phyloP scores from a whole-genome alignment of 2,888 invertebrate species.

The Lasioglossum malachurum region DNA sequence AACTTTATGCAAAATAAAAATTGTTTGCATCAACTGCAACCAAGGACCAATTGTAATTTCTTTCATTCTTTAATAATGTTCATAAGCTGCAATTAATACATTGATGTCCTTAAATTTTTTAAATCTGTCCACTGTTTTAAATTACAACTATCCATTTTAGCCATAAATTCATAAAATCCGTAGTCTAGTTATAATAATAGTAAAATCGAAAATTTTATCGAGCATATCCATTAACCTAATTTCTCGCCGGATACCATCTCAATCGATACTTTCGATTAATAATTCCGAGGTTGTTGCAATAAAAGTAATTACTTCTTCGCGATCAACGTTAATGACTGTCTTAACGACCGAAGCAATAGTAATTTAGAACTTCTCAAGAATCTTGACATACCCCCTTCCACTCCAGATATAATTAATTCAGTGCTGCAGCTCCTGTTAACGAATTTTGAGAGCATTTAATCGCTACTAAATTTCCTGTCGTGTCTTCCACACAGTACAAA shows the following conservation, averaged over 20 bases:
- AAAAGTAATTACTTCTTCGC: neutral
- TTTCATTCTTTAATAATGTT: too few relatives aligned
- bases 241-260: neutral
- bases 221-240: neutral
- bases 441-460: conserved; percentile 67
- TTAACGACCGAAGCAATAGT: conserved; percentile 1
- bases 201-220: neutral
- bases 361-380: conserved; percentile 17
- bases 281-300: neutral
- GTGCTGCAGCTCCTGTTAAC: conserved; percentile 52
- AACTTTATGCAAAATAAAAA: too few relatives aligned
- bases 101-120: too few relatives aligned
- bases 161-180: too few relatives aligned
- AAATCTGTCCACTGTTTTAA: too few relatives aligned
- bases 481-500: conserved; percentile 50
- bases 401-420: conserved; percentile 59
- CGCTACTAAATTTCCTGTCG: conserved; percentile 67
- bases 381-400: neutral
- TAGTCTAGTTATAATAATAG: too few relatives aligned
- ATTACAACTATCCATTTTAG: too few relatives aligned
- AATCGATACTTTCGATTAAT: neutral
- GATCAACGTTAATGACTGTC: neutral
- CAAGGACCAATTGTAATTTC: too few relatives aligned
- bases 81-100: too few relatives aligned
- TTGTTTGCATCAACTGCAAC: too few relatives aligned